phyloP scores from a whole-genome alignment of 2,888 invertebrate species.

The Andricus curvator region DNA sequence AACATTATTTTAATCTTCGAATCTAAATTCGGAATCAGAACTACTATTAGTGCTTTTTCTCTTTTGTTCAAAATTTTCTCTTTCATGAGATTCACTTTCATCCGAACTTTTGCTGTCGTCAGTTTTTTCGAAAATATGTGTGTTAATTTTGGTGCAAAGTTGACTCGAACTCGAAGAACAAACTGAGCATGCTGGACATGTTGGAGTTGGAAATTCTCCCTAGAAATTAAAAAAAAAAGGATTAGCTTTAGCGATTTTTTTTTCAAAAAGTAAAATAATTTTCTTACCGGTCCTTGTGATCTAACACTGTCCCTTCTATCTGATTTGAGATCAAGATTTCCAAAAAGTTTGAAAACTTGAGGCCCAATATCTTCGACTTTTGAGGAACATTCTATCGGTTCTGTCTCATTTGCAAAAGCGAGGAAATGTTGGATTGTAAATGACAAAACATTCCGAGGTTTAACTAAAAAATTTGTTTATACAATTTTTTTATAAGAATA shows the following conservation, averaged over 20 bases:
- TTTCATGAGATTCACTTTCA: constrained; percentile 1
- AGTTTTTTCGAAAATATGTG: background rate
- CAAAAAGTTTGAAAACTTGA: constrained; percentile 11
- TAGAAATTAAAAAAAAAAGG: background rate
- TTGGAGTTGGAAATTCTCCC: background rate
- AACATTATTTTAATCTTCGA: background rate
- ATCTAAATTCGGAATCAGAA: background rate
- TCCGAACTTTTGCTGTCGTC: background rate
- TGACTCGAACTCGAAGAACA: background rate
- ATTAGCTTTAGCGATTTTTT: background rate
- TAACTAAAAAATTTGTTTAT: constrained; percentile 59
- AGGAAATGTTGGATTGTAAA: constrained; percentile 71
- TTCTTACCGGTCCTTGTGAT: background rate
- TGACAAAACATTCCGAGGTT: constrained; percentile 66
- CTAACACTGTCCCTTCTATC: background rate
- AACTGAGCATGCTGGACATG: constrained; percentile 8
- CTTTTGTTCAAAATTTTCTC: constrained; percentile 22
- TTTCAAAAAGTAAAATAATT: background rate
- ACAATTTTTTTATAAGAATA: background rate
- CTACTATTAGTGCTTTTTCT: background rate
- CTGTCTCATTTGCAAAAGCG: constrained; percentile 57
- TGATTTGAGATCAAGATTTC: background rate
- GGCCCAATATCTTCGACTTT: constrained; percentile 36
- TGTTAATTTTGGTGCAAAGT: background rate
- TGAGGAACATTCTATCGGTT: constrained; percentile 25